Conservation (phyloP, 2,888 invertebrate genomes). For the Drosophila fungiperda region DNA sequence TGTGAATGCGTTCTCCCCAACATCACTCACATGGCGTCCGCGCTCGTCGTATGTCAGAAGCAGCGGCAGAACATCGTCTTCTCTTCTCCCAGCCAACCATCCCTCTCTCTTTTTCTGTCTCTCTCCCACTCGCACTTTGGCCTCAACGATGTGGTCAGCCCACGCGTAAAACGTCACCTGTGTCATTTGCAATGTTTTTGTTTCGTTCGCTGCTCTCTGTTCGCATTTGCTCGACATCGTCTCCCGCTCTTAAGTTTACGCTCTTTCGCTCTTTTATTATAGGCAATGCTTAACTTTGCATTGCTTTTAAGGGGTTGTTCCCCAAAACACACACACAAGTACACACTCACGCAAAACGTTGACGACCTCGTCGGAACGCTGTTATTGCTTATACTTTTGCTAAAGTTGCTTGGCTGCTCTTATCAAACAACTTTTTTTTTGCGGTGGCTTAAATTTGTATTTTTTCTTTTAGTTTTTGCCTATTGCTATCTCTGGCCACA, state of each 20-base stretch:
- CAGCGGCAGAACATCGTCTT: conserved; percentile 23
- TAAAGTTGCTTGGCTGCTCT: conserved; percentile 36
- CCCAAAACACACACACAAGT: conserved; percentile 3
- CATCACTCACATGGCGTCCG: conserved; percentile 59
- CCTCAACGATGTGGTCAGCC: conserved; percentile 42
- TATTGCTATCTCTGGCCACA: conserved; percentile 66
- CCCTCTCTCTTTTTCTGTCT: background rate
- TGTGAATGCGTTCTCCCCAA: conserved; percentile 23
- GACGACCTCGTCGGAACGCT: conserved; percentile 40
- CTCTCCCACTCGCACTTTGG: conserved; percentile 1
- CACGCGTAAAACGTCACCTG: conserved; percentile 75
- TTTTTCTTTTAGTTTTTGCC: conserved; percentile 16
- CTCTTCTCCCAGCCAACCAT: background rate
- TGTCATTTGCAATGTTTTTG: conserved; percentile 79
- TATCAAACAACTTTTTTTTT: conserved; percentile 57
- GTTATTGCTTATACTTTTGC: conserved; percentile 5
- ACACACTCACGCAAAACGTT: conserved; percentile 6
- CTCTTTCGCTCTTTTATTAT: conserved; percentile 17
- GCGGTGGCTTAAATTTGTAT: conserved; percentile 57
- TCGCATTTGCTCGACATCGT: background rate
- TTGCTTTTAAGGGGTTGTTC: conserved; percentile 42
- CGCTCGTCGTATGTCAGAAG: conserved; percentile 48
- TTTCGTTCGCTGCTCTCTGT: conserved; percentile 39
- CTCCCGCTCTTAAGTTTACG: conserved; percentile 4
- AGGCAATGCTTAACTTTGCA: conserved; percentile 10